phyloP scores from a whole-genome alignment of 1,140 invertebrate species.

The Dendrolimus punctatus region DNA sequence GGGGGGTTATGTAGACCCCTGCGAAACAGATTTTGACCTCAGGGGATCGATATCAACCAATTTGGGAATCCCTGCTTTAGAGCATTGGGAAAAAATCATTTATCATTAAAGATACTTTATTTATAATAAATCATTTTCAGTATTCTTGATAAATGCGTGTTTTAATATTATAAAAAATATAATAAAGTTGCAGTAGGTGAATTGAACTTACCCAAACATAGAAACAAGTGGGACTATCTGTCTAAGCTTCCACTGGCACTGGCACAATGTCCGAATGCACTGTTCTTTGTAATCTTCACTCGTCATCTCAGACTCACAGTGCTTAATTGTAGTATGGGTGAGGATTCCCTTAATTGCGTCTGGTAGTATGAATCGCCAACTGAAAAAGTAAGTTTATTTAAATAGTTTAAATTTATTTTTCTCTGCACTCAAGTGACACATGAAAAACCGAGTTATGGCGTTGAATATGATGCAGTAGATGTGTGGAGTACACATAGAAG shows the following conservation, averaged over 20 bases:
- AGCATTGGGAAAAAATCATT: too few relatives aligned
- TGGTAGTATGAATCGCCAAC: slow-evolving; percentile 52
- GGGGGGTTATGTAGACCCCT: too few relatives aligned
- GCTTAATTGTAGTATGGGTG: slow-evolving; percentile 27
- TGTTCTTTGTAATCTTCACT: slow-evolving; percentile 41
- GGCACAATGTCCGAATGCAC: slow-evolving; percentile 42
- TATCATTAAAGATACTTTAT: background rate
- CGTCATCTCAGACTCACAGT: slow-evolving; percentile 42
- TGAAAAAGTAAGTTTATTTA: slow-evolving; percentile 15
- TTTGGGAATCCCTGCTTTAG: too few relatives aligned
- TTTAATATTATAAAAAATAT: background rate
- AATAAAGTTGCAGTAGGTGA: background rate
- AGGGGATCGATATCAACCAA: too few relatives aligned
- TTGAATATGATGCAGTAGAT: too few relatives aligned
- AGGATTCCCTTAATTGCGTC: slow-evolving; percentile 39
- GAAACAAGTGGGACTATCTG: slow-evolving; percentile 49
- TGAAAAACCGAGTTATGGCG: too few relatives aligned
- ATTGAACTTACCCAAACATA: slow-evolving; percentile 50
- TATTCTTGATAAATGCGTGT: background rate
- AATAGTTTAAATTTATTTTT: background rate
- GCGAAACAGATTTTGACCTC: too few relatives aligned
- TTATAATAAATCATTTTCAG: too few relatives aligned
- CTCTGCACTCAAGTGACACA: too few relatives aligned
- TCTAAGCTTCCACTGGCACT: slow-evolving; percentile 45
- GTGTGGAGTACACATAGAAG: too few relatives aligned